Evolutionary conservation across 2,797 vertebrate species (phyloP), one percentile per base, ranked within the genome.

Genomic region (Australoheros facetus): DNA sequence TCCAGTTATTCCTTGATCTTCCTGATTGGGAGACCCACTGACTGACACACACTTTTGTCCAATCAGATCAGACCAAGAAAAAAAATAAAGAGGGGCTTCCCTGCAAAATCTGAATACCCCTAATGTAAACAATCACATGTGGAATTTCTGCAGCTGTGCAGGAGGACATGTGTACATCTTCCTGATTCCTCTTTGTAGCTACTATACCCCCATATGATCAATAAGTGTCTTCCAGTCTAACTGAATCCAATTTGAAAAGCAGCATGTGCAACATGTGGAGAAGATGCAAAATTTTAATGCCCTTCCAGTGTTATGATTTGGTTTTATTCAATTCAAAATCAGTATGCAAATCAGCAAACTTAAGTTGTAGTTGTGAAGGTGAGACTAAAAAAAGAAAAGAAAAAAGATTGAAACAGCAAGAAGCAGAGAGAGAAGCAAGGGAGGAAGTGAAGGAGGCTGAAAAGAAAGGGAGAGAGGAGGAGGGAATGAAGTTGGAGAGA

Each of bases 81-180:
- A 30, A 28, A 56, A 58, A 70, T n/a, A 62, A 66, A 73, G 26
- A 75, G 73, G 59, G 72, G 34, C 78, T 85, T 85, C 77, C 84
- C 85, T 85, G 58, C 37, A 73, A 87, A 77, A 75, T 71, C 30
- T 39, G 82, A 86, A 80, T 79, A 86, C 42, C 28, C 70, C 71
- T 26, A 58, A 85, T 88, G 79, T 77, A 91, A 92, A 90, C 87
- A 82, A 82, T 77, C 39, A 64, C 75, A 86, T 88, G 75, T 87
- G 77, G 59, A 66, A 56, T 57, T 60, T 70, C 37, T 55, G 56
- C 77, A 87, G 83, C 88, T 84, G 78, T 77, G 82, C 81, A 66
- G 23, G 48, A 60, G 9, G 57, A 73, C 53, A 42, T 7, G 12
- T 48, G n/a, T 9, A 39, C 55, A 34, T 39, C 66, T 51, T 60